Conservation (phyloP, 2,797 vertebrate species). For the Rhinichthys osculus region DNA sequence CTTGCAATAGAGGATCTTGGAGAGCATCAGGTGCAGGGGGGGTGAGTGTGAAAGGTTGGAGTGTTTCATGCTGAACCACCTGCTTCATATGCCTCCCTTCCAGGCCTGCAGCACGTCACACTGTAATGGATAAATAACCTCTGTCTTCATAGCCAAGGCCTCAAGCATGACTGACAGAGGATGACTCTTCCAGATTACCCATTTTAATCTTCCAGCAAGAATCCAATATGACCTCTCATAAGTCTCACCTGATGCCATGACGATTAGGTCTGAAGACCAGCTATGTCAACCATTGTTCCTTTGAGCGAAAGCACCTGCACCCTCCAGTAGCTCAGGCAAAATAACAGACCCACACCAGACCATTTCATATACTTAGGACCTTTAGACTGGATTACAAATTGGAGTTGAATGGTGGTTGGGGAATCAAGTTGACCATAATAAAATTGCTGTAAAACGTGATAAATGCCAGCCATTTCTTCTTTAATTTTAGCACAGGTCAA, state of each 20-base stretch:
- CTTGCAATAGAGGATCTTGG: slow-evolving; percentile 23
- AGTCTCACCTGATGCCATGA: slow-evolving; percentile 42
- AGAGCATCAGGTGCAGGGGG: slow-evolving; percentile 48
- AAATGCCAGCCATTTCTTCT: slow-evolving; percentile 16
- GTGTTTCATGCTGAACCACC: slow-evolving; percentile 25
- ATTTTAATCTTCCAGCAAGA: slow-evolving; percentile 39
- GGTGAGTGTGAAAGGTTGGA: slow-evolving; percentile 7
- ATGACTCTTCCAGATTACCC: slow-evolving; percentile 38
- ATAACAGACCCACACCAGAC: neutral
- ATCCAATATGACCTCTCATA: slow-evolving; percentile 32
- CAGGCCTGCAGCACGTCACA: slow-evolving; percentile 26
- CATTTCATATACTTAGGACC: slow-evolving; percentile 12
- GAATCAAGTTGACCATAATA: slow-evolving; percentile 21
- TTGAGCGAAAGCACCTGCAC: slow-evolving; percentile 36
- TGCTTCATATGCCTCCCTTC: slow-evolving; percentile 14
- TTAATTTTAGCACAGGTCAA: slow-evolving; percentile 6
- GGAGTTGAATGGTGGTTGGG: slow-evolving; percentile 23
- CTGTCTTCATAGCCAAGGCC: slow-evolving; percentile 23
- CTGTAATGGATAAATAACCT: slow-evolving; percentile 47
- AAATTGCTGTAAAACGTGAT: slow-evolving; percentile 26
- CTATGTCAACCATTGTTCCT: slow-evolving; percentile 35
- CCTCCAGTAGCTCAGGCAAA: slow-evolving; percentile 2
- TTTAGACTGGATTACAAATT: slow-evolving; percentile 37
- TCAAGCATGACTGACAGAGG: slow-evolving; percentile 42
- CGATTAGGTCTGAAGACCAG: slow-evolving; percentile 30